Base-by-base conservation (phyloP, 2,113 vertebrate species). In the Chaenocephalus aceratus region DNA sequence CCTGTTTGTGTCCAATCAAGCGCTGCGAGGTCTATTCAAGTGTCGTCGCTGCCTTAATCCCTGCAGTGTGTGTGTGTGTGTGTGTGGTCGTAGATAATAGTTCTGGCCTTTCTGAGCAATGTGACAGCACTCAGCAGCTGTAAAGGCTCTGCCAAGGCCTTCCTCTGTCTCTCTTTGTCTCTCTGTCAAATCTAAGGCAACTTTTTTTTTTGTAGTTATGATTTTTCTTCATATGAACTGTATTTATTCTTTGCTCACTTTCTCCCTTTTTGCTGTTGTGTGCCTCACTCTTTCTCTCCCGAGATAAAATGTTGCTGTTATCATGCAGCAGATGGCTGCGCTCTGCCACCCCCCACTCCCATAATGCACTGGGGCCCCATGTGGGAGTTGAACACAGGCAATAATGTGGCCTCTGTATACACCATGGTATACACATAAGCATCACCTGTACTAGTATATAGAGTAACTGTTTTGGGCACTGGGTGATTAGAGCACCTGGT, bases 91-190 rank as follows among this genome's bases (percentile, higher is more conserved):
- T 26, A 79, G 76, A 91, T 88, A 88, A 90, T 81, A 81, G 66
- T 61, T 75, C 52, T 79, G 78, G 79, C 84, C 72, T 85, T 77
- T 66, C 46, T 73, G 67, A 80, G 66, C 74, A 46, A 59, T 75
- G 72, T 82, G 85, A 91, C 89, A 82, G 66, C 88, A 59, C 79
- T 86, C 79, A 91, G 79, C 89, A 92, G 83, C 89, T 91, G 88
- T 77, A 75, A 53, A 59, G 53, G 18, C 64, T 77, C 67, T 79
- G 79, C 88, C 85, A 89, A 83, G 52, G 57, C 72, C 81, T 64
- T 70, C 34, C 18, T 15, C 36, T 18, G 36, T 7, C 36, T 41
- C 36, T 41, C 36, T 41, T 7, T 41, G 5, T 41, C 6, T 41
- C 36, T 41, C 36, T 41, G 36, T 41, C 36, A 41, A 7, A 41